Conservation (phyloP, 2,113 vertebrate species). For the Microtus ochrogaster region DNA sequence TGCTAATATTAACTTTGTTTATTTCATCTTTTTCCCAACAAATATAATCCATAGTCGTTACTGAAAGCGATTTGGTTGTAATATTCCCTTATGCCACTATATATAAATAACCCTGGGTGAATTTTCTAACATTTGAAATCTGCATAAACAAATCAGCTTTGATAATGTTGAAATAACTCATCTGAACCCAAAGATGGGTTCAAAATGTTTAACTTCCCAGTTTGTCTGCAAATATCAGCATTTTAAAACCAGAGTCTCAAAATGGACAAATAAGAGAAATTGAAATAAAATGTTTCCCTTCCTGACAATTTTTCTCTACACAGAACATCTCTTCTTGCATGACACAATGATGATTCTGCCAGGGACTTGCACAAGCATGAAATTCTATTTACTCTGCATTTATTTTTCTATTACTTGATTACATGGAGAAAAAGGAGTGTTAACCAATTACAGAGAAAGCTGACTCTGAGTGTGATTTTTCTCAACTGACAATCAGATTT, state of each 20-base stretch:
- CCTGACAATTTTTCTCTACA: slow-evolving; percentile 57
- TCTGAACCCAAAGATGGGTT: slow-evolving; percentile 15
- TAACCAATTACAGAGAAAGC: slow-evolving; percentile 74
- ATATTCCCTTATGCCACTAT: slow-evolving; percentile 45
- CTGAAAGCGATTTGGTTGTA: slow-evolving; percentile 1
- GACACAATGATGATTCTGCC: slow-evolving; percentile 74
- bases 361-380: slow-evolving; percentile 71
- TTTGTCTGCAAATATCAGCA: slow-evolving; percentile 26
- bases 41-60: slow-evolving; percentile 38
- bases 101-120: slow-evolving; percentile 36
- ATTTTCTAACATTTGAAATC: slow-evolving; percentile 62
- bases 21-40: not conserved
- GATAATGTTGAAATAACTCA: slow-evolving; percentile 22
- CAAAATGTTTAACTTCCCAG: slow-evolving; percentile 23
- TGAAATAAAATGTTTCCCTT: slow-evolving; percentile 39
- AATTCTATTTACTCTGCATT: slow-evolving; percentile 84
- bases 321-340: slow-evolving; percentile 60
- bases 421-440: slow-evolving; percentile 65
- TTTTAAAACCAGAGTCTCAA: slow-evolving; percentile 61
- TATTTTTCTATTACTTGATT: slow-evolving; percentile 83
- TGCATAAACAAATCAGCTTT: slow-evolving; percentile 43
- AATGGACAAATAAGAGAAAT: slow-evolving; percentile 13
- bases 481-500: slow-evolving; percentile 75
- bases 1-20: slow-evolving; percentile 51
- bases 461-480: slow-evolving; percentile 75